These are phyloP conservation scores for Paramormyrops hopkinsi DNA, from an alignment of 2,797 vertebrate genomes.

Conservation along the genomic window DNA sequence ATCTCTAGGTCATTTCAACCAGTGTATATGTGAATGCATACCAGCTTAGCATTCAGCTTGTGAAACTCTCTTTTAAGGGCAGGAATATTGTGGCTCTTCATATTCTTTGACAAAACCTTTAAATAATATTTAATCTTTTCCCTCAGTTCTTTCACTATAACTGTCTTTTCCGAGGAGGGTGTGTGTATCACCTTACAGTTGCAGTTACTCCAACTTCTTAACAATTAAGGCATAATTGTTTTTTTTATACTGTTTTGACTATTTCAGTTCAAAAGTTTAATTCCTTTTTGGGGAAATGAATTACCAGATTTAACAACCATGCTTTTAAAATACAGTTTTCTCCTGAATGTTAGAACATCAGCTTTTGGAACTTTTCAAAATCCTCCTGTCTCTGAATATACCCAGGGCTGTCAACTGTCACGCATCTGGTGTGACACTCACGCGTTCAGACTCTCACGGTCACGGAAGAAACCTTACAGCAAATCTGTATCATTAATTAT, in stretches of 20 bases:
- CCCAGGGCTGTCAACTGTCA: not conserved
- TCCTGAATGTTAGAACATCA: not conserved
- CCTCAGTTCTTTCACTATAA: not conserved
- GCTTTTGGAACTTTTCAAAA: not conserved
- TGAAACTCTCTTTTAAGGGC: not conserved
- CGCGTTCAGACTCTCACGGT: not conserved
- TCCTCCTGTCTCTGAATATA: not conserved
- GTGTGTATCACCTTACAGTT: not conserved
- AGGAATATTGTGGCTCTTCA: not conserved
- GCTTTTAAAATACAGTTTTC: not conserved
- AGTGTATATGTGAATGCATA: not conserved
- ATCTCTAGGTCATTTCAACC: not conserved
- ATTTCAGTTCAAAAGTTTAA: not conserved
- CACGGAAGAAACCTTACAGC: not conserved
- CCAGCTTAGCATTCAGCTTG: not conserved
- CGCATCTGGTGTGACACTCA: not conserved
- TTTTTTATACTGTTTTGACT: not conserved
- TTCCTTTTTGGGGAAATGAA: not conserved
- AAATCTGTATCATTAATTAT: not conserved
- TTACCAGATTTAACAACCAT: not conserved
- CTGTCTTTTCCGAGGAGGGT: not conserved
- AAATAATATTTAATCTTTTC: not conserved
- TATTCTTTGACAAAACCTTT: not conserved
- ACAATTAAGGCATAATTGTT: not conserved
- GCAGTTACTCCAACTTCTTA: not conserved